These are phyloP conservation scores for Scrobipalpa atriplicella DNA, from an alignment of 2,888 invertebrate species.

Conservation along the genomic window DNA sequence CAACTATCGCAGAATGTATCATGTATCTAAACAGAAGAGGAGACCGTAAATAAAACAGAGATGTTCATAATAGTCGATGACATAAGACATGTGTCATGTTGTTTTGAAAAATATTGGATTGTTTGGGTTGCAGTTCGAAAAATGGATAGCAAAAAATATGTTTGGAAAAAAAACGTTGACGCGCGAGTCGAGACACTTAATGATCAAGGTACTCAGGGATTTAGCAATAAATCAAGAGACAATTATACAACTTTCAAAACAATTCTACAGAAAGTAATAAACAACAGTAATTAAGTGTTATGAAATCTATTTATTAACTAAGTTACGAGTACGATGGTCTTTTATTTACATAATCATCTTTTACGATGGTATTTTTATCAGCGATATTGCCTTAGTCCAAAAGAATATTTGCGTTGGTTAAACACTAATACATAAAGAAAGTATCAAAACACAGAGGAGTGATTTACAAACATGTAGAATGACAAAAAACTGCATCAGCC, in stretches of 20 bases:
- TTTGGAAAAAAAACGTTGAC: conserved; percentile 24
- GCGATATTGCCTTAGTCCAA: too few relatives aligned
- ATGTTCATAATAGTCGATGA: conserved; percentile 44
- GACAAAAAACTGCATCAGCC: neutral
- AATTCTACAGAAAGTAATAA: conserved; percentile 40
- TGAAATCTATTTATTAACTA: conserved; percentile 33
- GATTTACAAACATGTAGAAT: too few relatives aligned
- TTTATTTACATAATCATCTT: too few relatives aligned
- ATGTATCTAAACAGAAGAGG: conserved; percentile 32
- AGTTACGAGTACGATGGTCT: too few relatives aligned
- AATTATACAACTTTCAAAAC: conserved; percentile 35
- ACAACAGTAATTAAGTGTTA: conserved; percentile 41
- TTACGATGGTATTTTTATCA: too few relatives aligned
- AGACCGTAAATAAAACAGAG: conserved; percentile 31
- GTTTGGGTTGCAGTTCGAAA: conserved; percentile 39
- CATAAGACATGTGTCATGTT: conserved; percentile 44
- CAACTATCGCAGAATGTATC: conserved; percentile 32
- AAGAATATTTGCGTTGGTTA: too few relatives aligned
- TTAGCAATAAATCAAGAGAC: conserved; percentile 32
- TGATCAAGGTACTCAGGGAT: neutral
- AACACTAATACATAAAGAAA: too few relatives aligned
- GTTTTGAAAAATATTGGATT: conserved; percentile 45
- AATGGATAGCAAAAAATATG: conserved; percentile 38
- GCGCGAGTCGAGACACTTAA: conserved; percentile 35
- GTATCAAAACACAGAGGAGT: too few relatives aligned